A percentile compares a stretch with the other conserved stretches of the same genome.
Conservation (phyloP, 2,113 vertebrate species). For the Thryonomys swinderianus region DNA sequence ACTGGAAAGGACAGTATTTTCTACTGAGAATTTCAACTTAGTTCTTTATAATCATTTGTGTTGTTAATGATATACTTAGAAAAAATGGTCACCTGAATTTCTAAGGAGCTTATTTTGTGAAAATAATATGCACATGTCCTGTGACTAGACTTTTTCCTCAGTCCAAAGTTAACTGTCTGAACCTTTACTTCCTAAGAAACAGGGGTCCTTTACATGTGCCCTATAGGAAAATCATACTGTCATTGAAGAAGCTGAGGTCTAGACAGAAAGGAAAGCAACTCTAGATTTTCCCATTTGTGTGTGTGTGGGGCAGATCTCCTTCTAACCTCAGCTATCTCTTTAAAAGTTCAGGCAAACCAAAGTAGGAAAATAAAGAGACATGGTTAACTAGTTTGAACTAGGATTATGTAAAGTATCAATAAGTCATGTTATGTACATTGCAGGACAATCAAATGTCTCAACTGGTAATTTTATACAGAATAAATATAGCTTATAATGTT, state of each 20-base stretch:
- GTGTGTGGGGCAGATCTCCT: background rate
- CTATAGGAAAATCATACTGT: background rate
- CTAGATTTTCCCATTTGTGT: background rate
- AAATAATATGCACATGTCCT: background rate
- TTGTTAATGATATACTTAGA: conserved; percentile 30
- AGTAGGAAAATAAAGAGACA: conserved; percentile 2
- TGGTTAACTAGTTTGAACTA: background rate
- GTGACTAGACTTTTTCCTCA: conserved; percentile 23
- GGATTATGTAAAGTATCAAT: conserved; percentile 5
- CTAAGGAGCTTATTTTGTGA: background rate
- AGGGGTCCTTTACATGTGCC: background rate
- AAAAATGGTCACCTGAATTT: background rate
- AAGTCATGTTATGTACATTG: background rate
- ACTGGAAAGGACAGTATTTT: conserved; percentile 23
- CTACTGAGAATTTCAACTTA: conserved; percentile 19
- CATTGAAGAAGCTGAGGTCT: background rate
- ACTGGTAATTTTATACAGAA: background rate
- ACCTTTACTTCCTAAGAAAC: conserved; percentile 36
- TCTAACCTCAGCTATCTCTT: background rate
- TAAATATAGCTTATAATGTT: background rate
- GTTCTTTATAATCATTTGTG: conserved; percentile 25
- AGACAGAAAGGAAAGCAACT: background rate
- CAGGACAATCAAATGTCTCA: background rate
- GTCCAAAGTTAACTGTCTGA: background rate
- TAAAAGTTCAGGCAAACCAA: background rate